Evolutionary conservation across 2,113 vertebrate genomes (phyloP).

Genomic region (Xiphophorus couchianus): DNA sequence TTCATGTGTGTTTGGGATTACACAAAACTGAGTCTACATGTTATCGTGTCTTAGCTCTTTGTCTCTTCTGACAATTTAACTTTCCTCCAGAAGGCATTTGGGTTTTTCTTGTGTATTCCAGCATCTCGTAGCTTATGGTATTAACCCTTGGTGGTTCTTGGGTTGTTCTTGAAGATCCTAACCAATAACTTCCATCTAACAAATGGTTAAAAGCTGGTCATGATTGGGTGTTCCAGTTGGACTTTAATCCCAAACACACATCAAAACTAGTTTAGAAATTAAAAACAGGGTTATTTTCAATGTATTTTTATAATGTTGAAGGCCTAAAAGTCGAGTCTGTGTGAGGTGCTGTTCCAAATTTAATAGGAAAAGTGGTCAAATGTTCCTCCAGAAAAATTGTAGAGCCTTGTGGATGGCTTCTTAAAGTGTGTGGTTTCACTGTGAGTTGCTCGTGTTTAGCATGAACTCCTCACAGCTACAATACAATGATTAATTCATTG

Average conservation of each 20-base stretch:
- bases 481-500: slow-evolving; percentile 4
- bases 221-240: background rate
- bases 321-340: background rate
- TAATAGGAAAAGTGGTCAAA: background rate
- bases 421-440: background rate
- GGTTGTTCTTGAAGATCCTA: too few relatives aligned
- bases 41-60: too few relatives aligned
- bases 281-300: background rate
- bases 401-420: background rate
- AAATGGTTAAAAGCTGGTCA: background rate
- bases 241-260: background rate
- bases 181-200: too few relatives aligned
- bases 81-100: too few relatives aligned
- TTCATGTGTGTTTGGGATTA: background rate
- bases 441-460: background rate
- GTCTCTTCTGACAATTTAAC: too few relatives aligned
- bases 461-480: background rate
- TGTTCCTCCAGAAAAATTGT: background rate
- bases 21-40: too few relatives aligned
- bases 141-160: too few relatives aligned
- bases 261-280: background rate
- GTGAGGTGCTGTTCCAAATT: background rate
- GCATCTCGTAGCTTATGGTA: background rate
- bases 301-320: background rate
- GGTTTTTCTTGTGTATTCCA: too few relatives aligned